These are phyloP conservation scores for Hirudinaria manillensis DNA, from an alignment of 2,888 invertebrate genomes.

Conservation along the genomic window DNA sequence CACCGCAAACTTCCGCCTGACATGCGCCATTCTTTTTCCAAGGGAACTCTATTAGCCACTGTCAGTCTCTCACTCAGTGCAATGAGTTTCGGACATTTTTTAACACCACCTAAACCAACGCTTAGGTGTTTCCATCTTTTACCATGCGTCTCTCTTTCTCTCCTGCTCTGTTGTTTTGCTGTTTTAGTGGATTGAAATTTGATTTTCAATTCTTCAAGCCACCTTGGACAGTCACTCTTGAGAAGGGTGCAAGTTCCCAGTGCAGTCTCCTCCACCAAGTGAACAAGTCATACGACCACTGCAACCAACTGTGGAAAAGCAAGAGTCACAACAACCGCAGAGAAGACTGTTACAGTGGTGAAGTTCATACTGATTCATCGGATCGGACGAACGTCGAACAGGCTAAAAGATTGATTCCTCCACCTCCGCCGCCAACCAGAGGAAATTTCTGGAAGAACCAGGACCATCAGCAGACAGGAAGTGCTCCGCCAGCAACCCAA, in stretches of 20 bases:
- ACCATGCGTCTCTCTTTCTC: too few relatives aligned
- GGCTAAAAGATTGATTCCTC: slow-evolving; percentile 7
- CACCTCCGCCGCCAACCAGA: slow-evolving; percentile 12
- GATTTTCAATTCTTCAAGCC: not conserved
- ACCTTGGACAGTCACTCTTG: slow-evolving; percentile 12
- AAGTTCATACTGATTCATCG: not conserved
- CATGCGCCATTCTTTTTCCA: too few relatives aligned
- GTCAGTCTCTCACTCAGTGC: too few relatives aligned
- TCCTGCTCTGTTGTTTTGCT: too few relatives aligned
- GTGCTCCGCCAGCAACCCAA: not conserved
- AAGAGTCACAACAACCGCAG: not conserved
- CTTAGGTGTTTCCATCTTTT: too few relatives aligned
- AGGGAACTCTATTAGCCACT: too few relatives aligned
- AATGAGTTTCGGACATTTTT: too few relatives aligned
- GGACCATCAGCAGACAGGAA: not conserved
- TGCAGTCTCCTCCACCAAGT: not conserved
- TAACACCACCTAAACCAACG: too few relatives aligned
- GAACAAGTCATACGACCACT: not conserved
- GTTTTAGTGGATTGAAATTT: too few relatives aligned
- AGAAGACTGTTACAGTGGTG: not conserved
- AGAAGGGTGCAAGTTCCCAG: not conserved
- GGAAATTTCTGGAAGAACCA: slow-evolving; percentile 22
- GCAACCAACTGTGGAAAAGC: not conserved
- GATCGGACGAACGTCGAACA: slow-evolving; percentile 6
- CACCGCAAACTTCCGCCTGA: not conserved